A percentile compares a stretch with the other conserved stretches of the same genome.
phyloP scores from a whole-genome alignment of 2,888 invertebrate genomes.

The Xylocampa areola region DNA sequence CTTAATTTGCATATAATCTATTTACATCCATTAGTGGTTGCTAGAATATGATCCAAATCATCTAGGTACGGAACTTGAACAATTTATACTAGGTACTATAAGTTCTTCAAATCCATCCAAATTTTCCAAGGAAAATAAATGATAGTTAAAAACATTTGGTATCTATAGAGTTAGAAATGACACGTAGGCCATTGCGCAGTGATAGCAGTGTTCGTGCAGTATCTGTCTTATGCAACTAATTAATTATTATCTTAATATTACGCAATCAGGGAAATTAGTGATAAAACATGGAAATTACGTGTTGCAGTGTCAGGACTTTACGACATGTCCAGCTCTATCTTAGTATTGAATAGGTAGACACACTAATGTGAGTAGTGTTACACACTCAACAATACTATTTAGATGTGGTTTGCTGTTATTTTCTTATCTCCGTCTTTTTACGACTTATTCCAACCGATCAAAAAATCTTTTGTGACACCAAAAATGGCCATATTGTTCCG shows the following conservation, averaged over 20 bases:
- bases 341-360: too few species aligned
- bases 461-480: background rate
- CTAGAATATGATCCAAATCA: too few species aligned
- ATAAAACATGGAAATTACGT: slow-evolving; percentile 55
- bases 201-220: slow-evolving; percentile 65
- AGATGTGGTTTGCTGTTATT: too few species aligned
- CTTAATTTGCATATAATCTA: too few species aligned
- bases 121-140: background rate
- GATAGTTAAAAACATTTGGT: slow-evolving; percentile 20
- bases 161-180: slow-evolving; percentile 37
- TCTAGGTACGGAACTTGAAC: too few species aligned
- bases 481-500: slow-evolving; percentile 45
- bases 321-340: too few species aligned
- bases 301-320: slow-evolving; percentile 43
- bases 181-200: slow-evolving; percentile 65
- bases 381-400: too few species aligned
- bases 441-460: too few species aligned
- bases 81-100: too few species aligned
- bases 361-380: too few species aligned
- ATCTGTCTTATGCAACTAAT: slow-evolving; percentile 49
- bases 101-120: background rate
- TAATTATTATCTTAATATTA: slow-evolving; percentile 55
- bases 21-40: too few species aligned
- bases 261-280: slow-evolving; percentile 56
- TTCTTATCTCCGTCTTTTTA: too few species aligned